These are phyloP conservation scores for Vanacampus margaritifer DNA, from an alignment of 2,113 vertebrate genomes.

Conservation along the genomic window DNA sequence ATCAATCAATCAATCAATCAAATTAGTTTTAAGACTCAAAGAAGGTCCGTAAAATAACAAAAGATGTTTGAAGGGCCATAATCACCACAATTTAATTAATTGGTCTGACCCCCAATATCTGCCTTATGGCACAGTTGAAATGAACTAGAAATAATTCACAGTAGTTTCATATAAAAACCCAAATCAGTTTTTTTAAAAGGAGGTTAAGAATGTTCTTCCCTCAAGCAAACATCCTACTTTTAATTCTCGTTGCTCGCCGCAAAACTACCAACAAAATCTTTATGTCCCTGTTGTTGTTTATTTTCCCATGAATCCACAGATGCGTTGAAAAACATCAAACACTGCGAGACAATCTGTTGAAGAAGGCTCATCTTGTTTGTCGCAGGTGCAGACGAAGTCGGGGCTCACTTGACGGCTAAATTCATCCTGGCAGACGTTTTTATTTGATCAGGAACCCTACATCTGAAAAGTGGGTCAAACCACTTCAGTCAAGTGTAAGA, in stretches of 20 bases:
- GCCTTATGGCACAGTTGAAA: no score
- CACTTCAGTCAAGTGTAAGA: slow-evolving; percentile 18
- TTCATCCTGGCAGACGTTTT: slow-evolving; percentile 12
- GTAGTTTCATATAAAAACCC: no score
- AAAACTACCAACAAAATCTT: not conserved
- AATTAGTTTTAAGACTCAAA: no score
- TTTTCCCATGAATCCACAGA: not conserved
- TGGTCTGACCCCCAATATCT: no score
- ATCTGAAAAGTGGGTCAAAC: slow-evolving; percentile 23
- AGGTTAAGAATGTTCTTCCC: no score
- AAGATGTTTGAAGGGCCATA: no score
- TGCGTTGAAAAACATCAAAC: slow-evolving; percentile 1
- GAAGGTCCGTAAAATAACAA: no score
- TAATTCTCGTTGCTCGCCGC: not conserved
- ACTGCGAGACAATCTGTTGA: not conserved
- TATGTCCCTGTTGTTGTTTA: not conserved
- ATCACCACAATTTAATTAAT: no score
- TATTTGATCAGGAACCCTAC: not conserved
- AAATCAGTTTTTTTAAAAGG: no score
- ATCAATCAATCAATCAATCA: no score
- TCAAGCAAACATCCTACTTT: not conserved
- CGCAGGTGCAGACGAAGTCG: slow-evolving; percentile 35
- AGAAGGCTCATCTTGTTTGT: slow-evolving; percentile 5
- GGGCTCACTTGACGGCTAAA: slow-evolving; percentile 19
- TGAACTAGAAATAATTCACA: no score